Conservation (phyloP, 1,140 invertebrate genomes). For the Ruditapes philippinarum region DNA sequence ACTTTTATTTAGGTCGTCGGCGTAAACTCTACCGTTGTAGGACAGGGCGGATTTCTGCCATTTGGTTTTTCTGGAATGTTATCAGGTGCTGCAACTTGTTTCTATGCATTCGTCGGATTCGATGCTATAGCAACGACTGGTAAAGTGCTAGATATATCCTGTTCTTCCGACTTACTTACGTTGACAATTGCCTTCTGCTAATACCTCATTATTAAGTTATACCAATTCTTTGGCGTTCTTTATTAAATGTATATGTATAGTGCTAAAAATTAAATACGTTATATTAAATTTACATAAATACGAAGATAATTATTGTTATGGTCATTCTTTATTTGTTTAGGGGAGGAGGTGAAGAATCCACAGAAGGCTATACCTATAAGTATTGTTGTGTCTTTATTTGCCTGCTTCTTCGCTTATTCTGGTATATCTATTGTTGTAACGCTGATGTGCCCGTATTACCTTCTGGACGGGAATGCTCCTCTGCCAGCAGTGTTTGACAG, state of each 20-base stretch:
- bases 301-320: too few species aligned
- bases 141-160: slow-evolving; percentile 29
- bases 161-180: too few species aligned
- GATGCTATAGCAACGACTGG: slow-evolving; percentile 86
- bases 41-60: slow-evolving; percentile 87
- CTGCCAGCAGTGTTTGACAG: slow-evolving; percentile 92
- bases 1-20: neutral
- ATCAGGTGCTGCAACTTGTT: slow-evolving; percentile 86
- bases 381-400: slow-evolving; percentile 93
- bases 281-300: too few species aligned
- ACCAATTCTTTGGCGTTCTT: too few species aligned
- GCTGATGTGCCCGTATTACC: slow-evolving; percentile 96
- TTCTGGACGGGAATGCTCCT: slow-evolving; percentile 93
- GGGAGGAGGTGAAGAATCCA: slow-evolving; percentile 96
- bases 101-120: slow-evolving; percentile 87
- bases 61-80: slow-evolving; percentile 86
- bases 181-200: too few species aligned
- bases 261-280: too few species aligned
- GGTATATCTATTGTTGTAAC: slow-evolving; percentile 95
- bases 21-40: slow-evolving; percentile 60
- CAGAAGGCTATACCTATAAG: slow-evolving; percentile 94
- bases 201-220: too few species aligned
- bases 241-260: too few species aligned
- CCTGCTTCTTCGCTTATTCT: slow-evolving; percentile 94
- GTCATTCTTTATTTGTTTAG: too few species aligned